A percentile compares a stretch with the other conserved stretches of the same genome.
Evolutionary conservation across 2,113 vertebrate genomes (phyloP).

Genomic region (Tetraodon nigroviridis): DNA sequence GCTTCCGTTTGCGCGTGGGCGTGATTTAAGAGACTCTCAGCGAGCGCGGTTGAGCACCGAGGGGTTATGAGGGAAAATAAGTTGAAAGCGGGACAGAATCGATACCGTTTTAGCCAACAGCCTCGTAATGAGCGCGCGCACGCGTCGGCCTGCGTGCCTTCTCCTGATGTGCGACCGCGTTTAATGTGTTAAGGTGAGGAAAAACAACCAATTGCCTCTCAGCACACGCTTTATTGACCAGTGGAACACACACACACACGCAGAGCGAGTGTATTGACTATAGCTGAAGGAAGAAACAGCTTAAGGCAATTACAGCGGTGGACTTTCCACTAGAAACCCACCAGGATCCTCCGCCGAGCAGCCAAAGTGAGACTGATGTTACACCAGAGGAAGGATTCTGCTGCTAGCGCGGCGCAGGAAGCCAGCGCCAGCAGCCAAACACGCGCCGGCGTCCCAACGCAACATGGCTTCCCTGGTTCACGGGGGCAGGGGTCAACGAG

Average conservation of each 20-base stretch:
- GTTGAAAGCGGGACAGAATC: slow-evolving; percentile 64
- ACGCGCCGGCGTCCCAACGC: too few relatives aligned
- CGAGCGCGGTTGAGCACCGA: slow-evolving; percentile 48
- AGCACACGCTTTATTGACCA: slow-evolving; percentile 68
- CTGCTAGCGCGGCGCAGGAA: too few relatives aligned
- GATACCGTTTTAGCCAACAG: slow-evolving; percentile 58
- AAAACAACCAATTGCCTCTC: slow-evolving; percentile 70
- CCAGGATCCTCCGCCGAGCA: slow-evolving; percentile 53
- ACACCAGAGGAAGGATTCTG: slow-evolving; percentile 20
- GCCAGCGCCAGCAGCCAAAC: too few relatives aligned
- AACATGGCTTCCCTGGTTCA: too few relatives aligned
- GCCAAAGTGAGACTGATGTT: slow-evolving; percentile 51
- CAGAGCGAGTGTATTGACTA: slow-evolving; percentile 32
- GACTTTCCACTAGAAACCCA: slow-evolving; percentile 52
- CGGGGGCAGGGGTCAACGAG: too few relatives aligned
- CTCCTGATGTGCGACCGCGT: slow-evolving; percentile 60
- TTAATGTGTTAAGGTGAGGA: slow-evolving; percentile 68
- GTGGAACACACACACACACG: slow-evolving; percentile 40
- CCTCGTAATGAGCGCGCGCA: slow-evolving; percentile 7
- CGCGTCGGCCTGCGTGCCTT: slow-evolving; percentile 39
- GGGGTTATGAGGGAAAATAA: slow-evolving; percentile 57
- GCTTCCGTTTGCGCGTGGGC: slow-evolving; percentile 41
- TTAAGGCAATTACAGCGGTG: slow-evolving; percentile 67
- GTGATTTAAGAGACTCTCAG: slow-evolving; percentile 54
- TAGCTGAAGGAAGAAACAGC: slow-evolving; percentile 51